These are phyloP conservation scores for Penaeus japonicus DNA, from an alignment of 1,140 invertebrate genomes.

Conservation along the genomic window DNA sequence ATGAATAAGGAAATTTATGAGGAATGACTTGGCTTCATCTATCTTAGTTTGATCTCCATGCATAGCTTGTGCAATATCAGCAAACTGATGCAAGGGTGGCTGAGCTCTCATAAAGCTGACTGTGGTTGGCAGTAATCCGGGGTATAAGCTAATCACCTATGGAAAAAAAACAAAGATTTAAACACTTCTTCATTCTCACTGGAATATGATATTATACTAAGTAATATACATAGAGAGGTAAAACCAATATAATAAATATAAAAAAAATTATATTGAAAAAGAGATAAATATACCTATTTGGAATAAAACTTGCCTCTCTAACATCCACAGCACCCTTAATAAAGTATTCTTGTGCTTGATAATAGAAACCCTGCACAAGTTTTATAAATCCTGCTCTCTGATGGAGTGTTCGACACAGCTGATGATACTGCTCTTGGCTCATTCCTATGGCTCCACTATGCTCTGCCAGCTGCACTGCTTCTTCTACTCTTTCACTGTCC, in stretches of 20 bases:
- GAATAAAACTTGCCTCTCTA: slow-evolving; percentile 63
- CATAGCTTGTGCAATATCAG: slow-evolving; percentile 65
- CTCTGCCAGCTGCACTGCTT: slow-evolving; percentile 67
- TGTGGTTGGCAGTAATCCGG: slow-evolving; percentile 63
- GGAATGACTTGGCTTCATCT: slow-evolving; percentile 63
- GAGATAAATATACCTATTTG: not conserved
- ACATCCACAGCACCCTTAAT: slow-evolving; percentile 65
- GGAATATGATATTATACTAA: not conserved
- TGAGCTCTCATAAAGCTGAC: slow-evolving; percentile 61
- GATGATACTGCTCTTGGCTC: slow-evolving; percentile 65
- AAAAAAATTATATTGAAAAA: not conserved
- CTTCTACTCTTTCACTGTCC: slow-evolving; percentile 65
- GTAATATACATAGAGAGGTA: no score
- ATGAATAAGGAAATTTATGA: slow-evolving; percentile 54
- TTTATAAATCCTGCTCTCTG: slow-evolving; percentile 68
- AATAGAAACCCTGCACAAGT: slow-evolving; percentile 66
- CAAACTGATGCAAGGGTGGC: slow-evolving; percentile 66
- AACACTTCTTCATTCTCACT: not conserved
- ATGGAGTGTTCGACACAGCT: slow-evolving; percentile 63
- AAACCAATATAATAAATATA: no score
- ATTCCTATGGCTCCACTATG: slow-evolving; percentile 66
- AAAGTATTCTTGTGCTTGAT: slow-evolving; percentile 66
- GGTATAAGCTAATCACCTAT: slow-evolving; percentile 66
- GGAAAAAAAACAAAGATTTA: slow-evolving; percentile 43
- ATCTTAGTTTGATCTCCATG: slow-evolving; percentile 62